These are phyloP conservation scores for Carapus acus DNA, from an alignment of 2,797 vertebrate species.

Conservation along the genomic window DNA sequence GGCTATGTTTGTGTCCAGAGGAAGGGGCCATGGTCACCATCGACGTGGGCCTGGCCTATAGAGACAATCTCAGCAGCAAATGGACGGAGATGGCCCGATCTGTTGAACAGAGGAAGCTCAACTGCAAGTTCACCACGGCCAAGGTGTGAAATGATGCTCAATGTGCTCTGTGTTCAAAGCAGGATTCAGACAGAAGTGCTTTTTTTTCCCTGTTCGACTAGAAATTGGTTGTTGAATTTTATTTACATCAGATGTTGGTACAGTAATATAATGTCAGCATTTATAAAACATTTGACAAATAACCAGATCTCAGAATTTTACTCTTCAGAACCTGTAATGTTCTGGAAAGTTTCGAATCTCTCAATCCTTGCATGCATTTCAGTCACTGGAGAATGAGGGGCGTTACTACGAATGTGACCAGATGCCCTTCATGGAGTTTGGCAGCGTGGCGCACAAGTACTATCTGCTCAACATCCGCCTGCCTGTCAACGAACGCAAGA, in stretches of 20 bases:
- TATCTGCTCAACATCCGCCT: constrained; percentile 95
- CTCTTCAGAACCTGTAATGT: no score
- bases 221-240: no score
- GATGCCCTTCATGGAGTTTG: constrained; percentile 93
- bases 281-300: no score
- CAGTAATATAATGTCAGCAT: no score
- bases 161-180: no score
- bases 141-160: constrained; percentile 69
- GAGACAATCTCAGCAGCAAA: constrained; percentile 76
- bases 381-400: constrained; percentile 85
- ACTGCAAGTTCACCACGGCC: constrained; percentile 78
- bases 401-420: constrained; percentile 89
- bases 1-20: constrained; percentile 59
- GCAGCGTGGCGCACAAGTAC: constrained; percentile 93
- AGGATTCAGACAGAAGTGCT: no score
- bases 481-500: constrained; percentile 86
- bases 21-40: constrained; percentile 82
- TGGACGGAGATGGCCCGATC: constrained; percentile 92
- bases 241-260: no score
- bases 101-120: constrained; percentile 84
- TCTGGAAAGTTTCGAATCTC: no score
- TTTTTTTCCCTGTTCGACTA: no score
- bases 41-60: constrained; percentile 87
- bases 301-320: no score
- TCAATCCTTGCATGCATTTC: constrained; percentile 13